Conservation (phyloP, 2,888 invertebrate species). For the Trisateles emortualis region DNA sequence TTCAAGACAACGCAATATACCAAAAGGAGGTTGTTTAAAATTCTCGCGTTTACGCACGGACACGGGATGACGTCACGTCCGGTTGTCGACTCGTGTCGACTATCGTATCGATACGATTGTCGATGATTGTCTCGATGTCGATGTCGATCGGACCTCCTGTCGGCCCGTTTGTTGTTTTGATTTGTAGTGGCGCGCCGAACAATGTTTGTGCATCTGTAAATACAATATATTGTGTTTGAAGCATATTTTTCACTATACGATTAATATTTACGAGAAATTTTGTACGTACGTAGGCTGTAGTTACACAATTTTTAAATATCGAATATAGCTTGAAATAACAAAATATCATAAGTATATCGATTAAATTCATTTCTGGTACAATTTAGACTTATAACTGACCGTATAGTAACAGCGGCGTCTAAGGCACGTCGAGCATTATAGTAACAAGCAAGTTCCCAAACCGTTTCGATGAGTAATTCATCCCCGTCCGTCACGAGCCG, state of each 20-base stretch:
- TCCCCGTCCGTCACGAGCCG: constrained; percentile 79
- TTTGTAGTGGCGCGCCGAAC: constrained; percentile 72
- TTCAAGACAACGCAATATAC: constrained; percentile 74
- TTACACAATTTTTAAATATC: neutral
- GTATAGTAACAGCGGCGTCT: constrained; percentile 23
- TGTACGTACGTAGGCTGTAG: neutral
- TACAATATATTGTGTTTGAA: constrained; percentile 40
- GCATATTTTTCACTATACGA: constrained; percentile 24
- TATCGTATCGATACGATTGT: constrained; percentile 69
- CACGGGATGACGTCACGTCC: constrained; percentile 80
- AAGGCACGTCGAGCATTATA: constrained; percentile 49
- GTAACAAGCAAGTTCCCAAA: constrained; percentile 58
- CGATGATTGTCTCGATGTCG: constrained; percentile 69
- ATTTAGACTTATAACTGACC: constrained; percentile 15
- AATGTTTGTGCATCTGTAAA: constrained; percentile 71
- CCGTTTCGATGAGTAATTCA: constrained; percentile 74
- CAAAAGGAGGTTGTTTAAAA: constrained; percentile 83
- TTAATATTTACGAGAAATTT: constrained; percentile 22
- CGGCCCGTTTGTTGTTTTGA: constrained; percentile 81
- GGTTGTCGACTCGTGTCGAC: constrained; percentile 64
- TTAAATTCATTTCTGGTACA: neutral
- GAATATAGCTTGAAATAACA: too few relatives aligned
- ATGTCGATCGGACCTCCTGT: constrained; percentile 81
- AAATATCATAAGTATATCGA: too few relatives aligned
- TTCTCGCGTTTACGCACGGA: constrained; percentile 80